Conservation (phyloP, 1,140 invertebrate species). For the Meloidogyne hapla region DNA sequence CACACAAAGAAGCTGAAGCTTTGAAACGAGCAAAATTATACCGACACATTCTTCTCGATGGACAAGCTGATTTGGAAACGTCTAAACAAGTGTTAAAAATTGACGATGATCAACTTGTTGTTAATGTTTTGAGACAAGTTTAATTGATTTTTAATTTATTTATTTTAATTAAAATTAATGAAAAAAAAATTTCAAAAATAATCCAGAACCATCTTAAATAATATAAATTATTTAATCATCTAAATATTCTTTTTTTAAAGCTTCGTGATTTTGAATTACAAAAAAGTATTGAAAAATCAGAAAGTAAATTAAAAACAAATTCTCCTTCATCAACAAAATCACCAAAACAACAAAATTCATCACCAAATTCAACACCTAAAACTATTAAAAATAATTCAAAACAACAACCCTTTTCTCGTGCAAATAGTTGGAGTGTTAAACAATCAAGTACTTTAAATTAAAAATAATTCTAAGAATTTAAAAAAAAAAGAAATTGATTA, state of each 20-base stretch:
- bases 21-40: constrained; percentile 36
- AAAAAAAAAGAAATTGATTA: too few species aligned
- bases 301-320: constrained; percentile 13
- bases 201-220: too few species aligned
- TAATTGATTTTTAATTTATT: too few species aligned
- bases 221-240: too few species aligned
- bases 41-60: constrained; percentile 34
- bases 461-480: too few species aligned
- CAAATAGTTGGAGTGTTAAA: constrained; percentile 28
- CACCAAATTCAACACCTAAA: constrained; percentile 17
- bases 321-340: constrained; percentile 6
- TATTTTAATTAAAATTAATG: background rate
- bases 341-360: constrained; percentile 4
- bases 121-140: constrained; percentile 37
- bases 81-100: constrained; percentile 20
- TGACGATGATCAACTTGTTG: constrained; percentile 26
- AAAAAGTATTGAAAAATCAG: constrained; percentile 30
- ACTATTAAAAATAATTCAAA: background rate
- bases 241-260: constrained; percentile 10
- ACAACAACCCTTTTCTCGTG: background rate
- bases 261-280: constrained; percentile 36
- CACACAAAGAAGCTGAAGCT: constrained; percentile 30
- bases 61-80: background rate
- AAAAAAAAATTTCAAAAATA: too few species aligned
- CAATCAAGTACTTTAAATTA: constrained; percentile 6